Percentiles rank a stretch among this genome's conserved stretches.
These are phyloP conservation scores for Dysdera silvatica DNA, from an alignment of 1,140 invertebrate genomes.

Conservation along the genomic window DNA sequence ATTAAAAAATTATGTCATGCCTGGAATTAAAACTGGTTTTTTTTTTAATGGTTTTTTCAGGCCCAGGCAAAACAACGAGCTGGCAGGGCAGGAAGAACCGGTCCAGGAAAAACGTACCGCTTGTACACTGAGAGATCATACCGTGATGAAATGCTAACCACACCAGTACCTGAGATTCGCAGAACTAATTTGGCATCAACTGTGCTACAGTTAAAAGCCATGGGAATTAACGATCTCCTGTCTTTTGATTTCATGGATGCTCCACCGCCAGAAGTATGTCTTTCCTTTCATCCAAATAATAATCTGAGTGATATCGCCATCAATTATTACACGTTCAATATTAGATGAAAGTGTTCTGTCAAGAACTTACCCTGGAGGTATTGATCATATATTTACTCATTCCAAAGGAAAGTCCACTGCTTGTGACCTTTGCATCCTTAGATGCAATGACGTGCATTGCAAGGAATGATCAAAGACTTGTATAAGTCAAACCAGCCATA, in stretches of 20 bases:
- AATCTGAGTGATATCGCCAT: too few species aligned
- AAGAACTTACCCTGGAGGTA: too few species aligned
- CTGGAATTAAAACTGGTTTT: neutral
- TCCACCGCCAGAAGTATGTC: slow-evolving; percentile 77
- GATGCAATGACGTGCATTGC: too few species aligned
- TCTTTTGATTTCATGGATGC: slow-evolving; percentile 99
- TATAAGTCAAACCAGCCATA: too few species aligned
- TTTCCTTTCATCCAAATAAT: too few species aligned
- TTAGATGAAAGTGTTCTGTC: too few species aligned
- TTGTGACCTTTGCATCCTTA: too few species aligned
- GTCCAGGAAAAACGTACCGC: slow-evolving; percentile 96
- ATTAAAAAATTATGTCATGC: slow-evolving; percentile 1
- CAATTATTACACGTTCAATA: too few species aligned
- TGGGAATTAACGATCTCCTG: slow-evolving; percentile 99
- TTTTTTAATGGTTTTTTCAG: slow-evolving; percentile 37
- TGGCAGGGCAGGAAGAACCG: slow-evolving; percentile 90
- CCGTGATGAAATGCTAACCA: slow-evolving; percentile 96
- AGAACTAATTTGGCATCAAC: slow-evolving; percentile 95
- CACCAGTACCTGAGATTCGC: slow-evolving; percentile 98
- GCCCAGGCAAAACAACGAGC: slow-evolving; percentile 96
- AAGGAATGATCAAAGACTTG: too few species aligned
- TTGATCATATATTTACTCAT: too few species aligned
- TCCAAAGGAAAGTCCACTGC: too few species aligned
- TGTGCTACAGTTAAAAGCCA: slow-evolving; percentile 91
- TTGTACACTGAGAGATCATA: slow-evolving; percentile 97